Percentiles rank a stretch among this genome's conserved stretches.
Evolutionary conservation across 92 coral and sea anemone species (phyloP).

Genomic region (Epizoanthus illoricatus): DNA sequence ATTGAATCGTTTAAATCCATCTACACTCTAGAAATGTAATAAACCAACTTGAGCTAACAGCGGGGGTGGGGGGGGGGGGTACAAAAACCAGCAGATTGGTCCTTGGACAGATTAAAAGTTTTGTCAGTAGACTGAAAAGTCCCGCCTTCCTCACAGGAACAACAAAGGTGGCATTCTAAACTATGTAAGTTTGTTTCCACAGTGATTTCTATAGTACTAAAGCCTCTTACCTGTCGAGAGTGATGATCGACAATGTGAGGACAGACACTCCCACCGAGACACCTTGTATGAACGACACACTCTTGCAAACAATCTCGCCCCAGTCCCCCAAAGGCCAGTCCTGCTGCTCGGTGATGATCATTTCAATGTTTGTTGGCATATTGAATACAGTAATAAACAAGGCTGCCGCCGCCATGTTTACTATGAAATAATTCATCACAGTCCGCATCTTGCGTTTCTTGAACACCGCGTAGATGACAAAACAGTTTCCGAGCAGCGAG

Average conservation of each 20-base stretch:
- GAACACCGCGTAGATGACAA: slow-evolving; percentile 35
- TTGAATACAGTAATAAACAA: slow-evolving; percentile 20
- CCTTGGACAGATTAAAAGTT: no score
- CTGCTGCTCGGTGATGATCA: slow-evolving; percentile 24
- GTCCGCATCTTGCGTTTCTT: slow-evolving; percentile 40
- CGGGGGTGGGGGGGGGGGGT: no score
- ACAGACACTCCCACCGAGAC: slow-evolving; percentile 33
- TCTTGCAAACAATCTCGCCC: slow-evolving; percentile 38
- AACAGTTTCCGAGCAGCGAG: slow-evolving; percentile 30
- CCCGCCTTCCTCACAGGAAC: no score
- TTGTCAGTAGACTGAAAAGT: no score
- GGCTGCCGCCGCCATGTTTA: slow-evolving; percentile 32
- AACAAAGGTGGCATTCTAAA: no score
- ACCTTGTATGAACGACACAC: slow-evolving; percentile 20
- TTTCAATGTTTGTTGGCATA: slow-evolving; percentile 36
- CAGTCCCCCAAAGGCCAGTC: slow-evolving; percentile 34
- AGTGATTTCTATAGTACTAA: no score
- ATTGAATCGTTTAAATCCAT: no score
- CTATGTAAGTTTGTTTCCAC: no score
- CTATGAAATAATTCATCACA: slow-evolving; percentile 28
- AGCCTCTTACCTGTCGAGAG: slow-evolving; percentile 20
- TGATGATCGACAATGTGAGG: slow-evolving; percentile 24
- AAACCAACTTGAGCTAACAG: no score
- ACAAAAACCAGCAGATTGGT: no score
- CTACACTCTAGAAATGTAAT: no score